These are phyloP conservation scores for Chaetura pelagica DNA, from an alignment of 2,113 vertebrate species.

Conservation along the genomic window DNA sequence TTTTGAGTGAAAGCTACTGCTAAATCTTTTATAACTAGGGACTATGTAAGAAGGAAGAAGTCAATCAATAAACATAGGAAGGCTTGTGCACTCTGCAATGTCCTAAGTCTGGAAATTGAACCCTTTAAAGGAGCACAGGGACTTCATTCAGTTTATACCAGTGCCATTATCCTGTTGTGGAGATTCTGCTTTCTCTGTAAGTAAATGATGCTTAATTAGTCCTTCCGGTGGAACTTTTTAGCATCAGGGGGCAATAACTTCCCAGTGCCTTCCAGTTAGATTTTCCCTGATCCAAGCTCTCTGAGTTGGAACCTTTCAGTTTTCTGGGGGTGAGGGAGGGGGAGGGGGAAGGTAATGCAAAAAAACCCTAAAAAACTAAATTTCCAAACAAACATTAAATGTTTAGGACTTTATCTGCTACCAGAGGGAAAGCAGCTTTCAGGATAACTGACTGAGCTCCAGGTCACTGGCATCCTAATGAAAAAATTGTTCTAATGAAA, in stretches of 20 bases:
- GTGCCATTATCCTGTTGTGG: background rate
- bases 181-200: background rate
- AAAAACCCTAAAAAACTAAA: background rate
- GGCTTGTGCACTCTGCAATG: background rate
- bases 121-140: background rate
- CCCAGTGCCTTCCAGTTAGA: background rate
- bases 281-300: background rate
- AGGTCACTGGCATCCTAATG: conserved; percentile 10
- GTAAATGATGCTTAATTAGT: background rate
- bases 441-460: background rate
- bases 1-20: background rate
- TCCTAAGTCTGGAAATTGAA: background rate
- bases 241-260: background rate
- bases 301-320: background rate
- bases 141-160: background rate
- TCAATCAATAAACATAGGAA: background rate
- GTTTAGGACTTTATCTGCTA: background rate
- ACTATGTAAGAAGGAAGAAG: background rate
- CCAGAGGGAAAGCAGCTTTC: background rate
- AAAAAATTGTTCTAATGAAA: background rate
- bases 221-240: background rate
- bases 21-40: background rate
- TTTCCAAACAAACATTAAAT: background rate
- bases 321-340: background rate
- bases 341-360: background rate